phyloP scores from a whole-genome alignment of 2,113 vertebrate genomes.

The Chloropsis hardwickii region DNA sequence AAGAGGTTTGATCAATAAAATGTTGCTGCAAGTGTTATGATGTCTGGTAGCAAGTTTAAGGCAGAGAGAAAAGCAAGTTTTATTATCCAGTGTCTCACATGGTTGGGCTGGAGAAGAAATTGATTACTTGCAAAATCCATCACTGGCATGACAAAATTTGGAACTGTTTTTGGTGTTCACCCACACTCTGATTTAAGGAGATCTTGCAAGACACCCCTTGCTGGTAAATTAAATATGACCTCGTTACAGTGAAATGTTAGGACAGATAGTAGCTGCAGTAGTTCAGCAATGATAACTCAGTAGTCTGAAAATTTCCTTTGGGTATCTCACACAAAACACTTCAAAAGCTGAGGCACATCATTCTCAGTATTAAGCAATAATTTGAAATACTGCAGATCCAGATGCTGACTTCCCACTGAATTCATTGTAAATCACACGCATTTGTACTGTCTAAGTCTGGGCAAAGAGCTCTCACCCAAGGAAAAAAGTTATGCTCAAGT shows the following conservation, averaged over 20 bases:
- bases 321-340: background rate
- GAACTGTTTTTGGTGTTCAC: background rate
- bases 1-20: background rate
- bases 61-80: background rate
- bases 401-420: conserved; percentile 44
- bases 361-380: conserved; percentile 32
- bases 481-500: background rate
- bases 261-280: background rate
- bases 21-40: background rate
- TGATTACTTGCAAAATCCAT: background rate
- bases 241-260: background rate
- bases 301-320: conserved; percentile 32
- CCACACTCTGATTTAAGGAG: background rate
- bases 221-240: background rate
- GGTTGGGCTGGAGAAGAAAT: background rate
- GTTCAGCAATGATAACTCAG: conserved; percentile 1
- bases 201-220: background rate
- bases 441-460: conserved; percentile 29
- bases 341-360: conserved; percentile 12
- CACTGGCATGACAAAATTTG: background rate
- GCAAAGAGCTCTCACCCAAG: conserved; percentile 19
- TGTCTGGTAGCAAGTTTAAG: background rate
- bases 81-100: background rate
- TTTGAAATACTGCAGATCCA: conserved; percentile 61
- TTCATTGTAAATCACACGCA: conserved; percentile 47